Percentiles rank a stretch among this genome's conserved stretches.
Evolutionary conservation across 30 jellyfish, hydroid and myxozoan species (phyloP).

Genomic region (Aurelia sp.): DNA sequence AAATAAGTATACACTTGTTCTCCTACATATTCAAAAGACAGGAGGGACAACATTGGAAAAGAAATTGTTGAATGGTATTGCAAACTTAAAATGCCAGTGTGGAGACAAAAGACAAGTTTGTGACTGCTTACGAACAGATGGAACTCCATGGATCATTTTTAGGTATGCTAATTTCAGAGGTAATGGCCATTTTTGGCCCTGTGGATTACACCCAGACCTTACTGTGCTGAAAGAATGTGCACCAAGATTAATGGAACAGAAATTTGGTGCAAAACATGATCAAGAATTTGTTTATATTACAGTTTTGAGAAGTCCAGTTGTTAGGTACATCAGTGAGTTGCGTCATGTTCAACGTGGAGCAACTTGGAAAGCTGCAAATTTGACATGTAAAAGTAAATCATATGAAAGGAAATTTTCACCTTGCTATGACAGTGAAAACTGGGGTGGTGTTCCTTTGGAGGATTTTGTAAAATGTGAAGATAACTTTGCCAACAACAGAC

Average conservation of each 20-base stretch:
- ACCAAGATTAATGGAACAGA: conserved; percentile 49
- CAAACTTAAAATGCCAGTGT: conserved; percentile 65
- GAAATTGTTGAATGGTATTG: conserved; percentile 25
- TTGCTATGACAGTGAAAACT: conserved; percentile 68
- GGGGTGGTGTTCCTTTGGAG: conserved; percentile 62
- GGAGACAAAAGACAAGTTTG: conserved; percentile 32
- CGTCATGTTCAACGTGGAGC: conserved; percentile 96
- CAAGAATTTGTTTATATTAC: conserved; percentile 67
- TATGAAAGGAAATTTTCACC: not conserved
- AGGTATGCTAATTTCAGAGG: conserved; percentile 56
- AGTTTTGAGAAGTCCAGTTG: conserved; percentile 80
- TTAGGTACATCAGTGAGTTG: conserved; percentile 85
- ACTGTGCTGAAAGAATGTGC: conserved; percentile 66
- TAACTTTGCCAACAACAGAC: conserved; percentile 88
- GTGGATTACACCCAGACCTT: conserved; percentile 96
- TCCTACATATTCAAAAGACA: conserved; percentile 90
- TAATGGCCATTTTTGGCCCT: conserved; percentile 77
- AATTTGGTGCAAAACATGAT: conserved; percentile 2
- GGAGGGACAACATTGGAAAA: conserved; percentile 92
- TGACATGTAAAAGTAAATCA: conserved; percentile 54
- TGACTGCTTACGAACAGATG: conserved; percentile 61
- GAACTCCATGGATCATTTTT: conserved; percentile 84
- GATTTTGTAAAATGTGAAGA: conserved; percentile 61
- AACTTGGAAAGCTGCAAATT: conserved; percentile 71
- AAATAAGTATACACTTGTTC: conserved; percentile 35